Conservation (phyloP, 2,888 invertebrate species). For the Drosophila neotestacea region DNA sequence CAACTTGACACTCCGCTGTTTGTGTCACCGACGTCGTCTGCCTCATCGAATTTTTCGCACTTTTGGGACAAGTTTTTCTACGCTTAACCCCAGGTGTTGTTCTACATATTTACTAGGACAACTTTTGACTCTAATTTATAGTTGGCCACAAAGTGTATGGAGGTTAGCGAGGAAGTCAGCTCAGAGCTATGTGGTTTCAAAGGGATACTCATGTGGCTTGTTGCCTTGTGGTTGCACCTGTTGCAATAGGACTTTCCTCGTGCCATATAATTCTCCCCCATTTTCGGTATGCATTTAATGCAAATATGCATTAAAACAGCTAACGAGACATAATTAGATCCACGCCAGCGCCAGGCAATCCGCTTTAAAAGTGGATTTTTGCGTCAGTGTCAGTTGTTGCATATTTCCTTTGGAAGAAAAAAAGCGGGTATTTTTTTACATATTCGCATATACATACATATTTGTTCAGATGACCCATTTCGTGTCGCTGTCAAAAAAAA, state of each 20-base stretch:
- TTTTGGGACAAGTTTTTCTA: slow-evolving; percentile 51
- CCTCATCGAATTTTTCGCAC: slow-evolving; percentile 40
- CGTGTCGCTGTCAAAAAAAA: too few relatives aligned
- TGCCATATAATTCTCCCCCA: slow-evolving; percentile 9
- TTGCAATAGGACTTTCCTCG: slow-evolving; percentile 13
- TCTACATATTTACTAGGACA: slow-evolving; percentile 7
- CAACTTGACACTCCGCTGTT: slow-evolving; percentile 33
- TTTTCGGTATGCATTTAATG: slow-evolving; percentile 33
- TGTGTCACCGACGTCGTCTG: slow-evolving; percentile 16
- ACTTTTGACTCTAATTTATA: slow-evolving; percentile 51
- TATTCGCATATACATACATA: background rate
- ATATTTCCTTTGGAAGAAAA: slow-evolving; percentile 1
- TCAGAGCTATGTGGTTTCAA: slow-evolving; percentile 45
- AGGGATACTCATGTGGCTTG: slow-evolving; percentile 26
- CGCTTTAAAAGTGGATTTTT: slow-evolving; percentile 44
- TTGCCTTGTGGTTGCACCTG: slow-evolving; percentile 10
- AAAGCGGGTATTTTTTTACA: background rate
- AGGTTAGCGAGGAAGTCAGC: background rate
- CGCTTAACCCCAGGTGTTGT: slow-evolving; percentile 23
- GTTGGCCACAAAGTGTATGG: slow-evolving; percentile 11
- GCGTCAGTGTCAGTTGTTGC: slow-evolving; percentile 31
- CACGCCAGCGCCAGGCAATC: slow-evolving; percentile 12
- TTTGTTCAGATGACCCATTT: too few relatives aligned
- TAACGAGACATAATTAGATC: slow-evolving; percentile 48
- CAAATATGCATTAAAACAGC: slow-evolving; percentile 22